Percentiles rank a stretch among this genome's conserved stretches.
Conservation (phyloP, 2,888 invertebrate species). For the Acanthoscelides obtectus region DNA sequence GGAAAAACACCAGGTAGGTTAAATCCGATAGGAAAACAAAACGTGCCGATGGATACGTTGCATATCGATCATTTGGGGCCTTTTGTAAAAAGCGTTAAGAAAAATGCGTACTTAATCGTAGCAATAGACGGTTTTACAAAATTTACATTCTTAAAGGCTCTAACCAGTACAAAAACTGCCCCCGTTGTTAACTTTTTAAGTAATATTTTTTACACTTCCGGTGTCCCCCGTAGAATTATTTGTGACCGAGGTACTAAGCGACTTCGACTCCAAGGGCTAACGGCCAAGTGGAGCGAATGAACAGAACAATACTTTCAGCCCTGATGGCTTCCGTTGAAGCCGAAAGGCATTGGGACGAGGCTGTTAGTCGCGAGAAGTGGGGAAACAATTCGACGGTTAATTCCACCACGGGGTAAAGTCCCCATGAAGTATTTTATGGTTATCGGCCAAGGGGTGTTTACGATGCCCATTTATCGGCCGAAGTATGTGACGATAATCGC, state of each 20-base stretch:
- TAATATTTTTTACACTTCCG: slow-evolving; percentile 18
- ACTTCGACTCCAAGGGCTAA: slow-evolving; percentile 30
- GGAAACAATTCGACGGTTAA: slow-evolving; percentile 24
- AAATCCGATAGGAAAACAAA: slow-evolving; percentile 19
- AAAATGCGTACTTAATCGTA: slow-evolving; percentile 29
- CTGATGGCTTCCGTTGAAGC: slow-evolving; percentile 17
- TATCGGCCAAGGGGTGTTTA: slow-evolving; percentile 21
- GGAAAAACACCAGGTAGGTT: slow-evolving; percentile 22
- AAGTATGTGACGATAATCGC: slow-evolving; percentile 10
- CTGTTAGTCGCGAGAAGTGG: too few species aligned
- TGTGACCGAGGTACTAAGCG: slow-evolving; percentile 25
- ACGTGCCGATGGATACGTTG: slow-evolving; percentile 28
- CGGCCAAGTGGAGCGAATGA: slow-evolving; percentile 29
- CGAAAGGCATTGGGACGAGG: slow-evolving; percentile 25
- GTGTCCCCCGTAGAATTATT: slow-evolving; percentile 20
- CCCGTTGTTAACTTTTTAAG: slow-evolving; percentile 20
- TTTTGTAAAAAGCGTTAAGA: slow-evolving; percentile 24
- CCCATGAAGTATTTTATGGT: slow-evolving; percentile 28
- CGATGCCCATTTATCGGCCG: slow-evolving; percentile 20
- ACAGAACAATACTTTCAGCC: slow-evolving; percentile 20
- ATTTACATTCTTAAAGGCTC: slow-evolving; percentile 32
- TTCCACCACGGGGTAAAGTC: slow-evolving; percentile 22
- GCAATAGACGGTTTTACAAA: slow-evolving; percentile 36
- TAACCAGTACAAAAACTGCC: slow-evolving; percentile 17
- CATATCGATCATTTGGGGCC: slow-evolving; percentile 32